Percentiles rank a stretch among this genome's conserved stretches.
These are phyloP conservation scores for Bombus waltoni DNA, from an alignment of 1,140 invertebrate species.

Conservation along the genomic window DNA sequence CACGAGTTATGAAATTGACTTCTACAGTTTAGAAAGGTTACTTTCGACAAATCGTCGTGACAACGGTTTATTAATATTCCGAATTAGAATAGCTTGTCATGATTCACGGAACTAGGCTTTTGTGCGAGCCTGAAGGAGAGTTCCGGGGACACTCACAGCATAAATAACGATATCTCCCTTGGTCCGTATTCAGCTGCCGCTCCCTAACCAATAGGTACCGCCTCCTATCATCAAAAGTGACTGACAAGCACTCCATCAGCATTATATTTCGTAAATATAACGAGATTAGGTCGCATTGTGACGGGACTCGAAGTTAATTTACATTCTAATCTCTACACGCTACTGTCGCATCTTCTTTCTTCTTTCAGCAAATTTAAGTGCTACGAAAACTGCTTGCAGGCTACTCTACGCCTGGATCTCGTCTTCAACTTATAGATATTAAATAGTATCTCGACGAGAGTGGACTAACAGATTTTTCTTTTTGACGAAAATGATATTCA, in stretches of 20 bases:
- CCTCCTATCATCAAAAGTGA: slow-evolving; percentile 69
- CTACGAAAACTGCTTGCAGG: neutral
- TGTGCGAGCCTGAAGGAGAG: slow-evolving; percentile 52
- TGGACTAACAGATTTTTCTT: neutral
- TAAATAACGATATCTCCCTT: slow-evolving; percentile 75
- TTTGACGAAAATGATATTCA: slow-evolving; percentile 18
- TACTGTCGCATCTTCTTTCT: slow-evolving; percentile 19
- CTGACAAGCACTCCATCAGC: slow-evolving; percentile 73
- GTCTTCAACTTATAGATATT: neutral
- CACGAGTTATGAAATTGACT: neutral
- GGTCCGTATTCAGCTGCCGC: slow-evolving; percentile 67
- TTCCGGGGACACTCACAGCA: slow-evolving; percentile 58
- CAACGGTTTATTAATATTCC: slow-evolving; percentile 64
- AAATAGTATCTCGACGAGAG: neutral
- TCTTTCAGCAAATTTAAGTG: neutral
- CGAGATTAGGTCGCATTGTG: slow-evolving; percentile 77
- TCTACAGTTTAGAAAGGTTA: neutral
- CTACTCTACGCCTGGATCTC: neutral
- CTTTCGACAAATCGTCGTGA: slow-evolving; percentile 35
- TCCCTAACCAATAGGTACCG: slow-evolving; percentile 63
- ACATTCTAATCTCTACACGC: slow-evolving; percentile 73
- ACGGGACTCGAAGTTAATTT: slow-evolving; percentile 73
- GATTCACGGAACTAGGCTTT: slow-evolving; percentile 48
- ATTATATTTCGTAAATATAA: slow-evolving; percentile 78
- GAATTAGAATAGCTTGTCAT: slow-evolving; percentile 33